Percentiles rank a stretch among this genome's conserved stretches.
These are phyloP conservation scores for Zalophus californianus DNA, from an alignment of 2,797 vertebrate genomes.

Conservation along the genomic window DNA sequence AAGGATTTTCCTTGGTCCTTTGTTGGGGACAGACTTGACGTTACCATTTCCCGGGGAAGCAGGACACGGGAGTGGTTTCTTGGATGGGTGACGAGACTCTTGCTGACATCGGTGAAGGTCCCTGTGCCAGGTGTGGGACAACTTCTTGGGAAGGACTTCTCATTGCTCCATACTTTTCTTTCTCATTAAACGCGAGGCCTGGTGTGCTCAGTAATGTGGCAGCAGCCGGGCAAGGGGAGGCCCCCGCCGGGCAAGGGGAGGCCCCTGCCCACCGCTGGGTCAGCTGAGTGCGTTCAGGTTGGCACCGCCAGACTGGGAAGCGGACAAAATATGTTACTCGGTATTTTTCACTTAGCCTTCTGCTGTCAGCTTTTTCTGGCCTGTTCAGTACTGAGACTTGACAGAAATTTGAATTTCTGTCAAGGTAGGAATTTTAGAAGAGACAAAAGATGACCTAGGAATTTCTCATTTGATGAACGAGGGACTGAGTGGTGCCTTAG, in stretches of 20 bases:
- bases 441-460: background rate
- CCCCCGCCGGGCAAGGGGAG: background rate
- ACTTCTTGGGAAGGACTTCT: background rate
- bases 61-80: background rate
- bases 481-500: background rate
- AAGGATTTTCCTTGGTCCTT: constrained; percentile 29
- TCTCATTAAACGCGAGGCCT: background rate
- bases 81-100: background rate
- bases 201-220: background rate
- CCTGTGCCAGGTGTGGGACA: background rate
- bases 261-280: background rate
- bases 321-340: background rate
- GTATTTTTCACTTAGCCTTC: background rate
- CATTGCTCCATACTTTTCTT: background rate
- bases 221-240: background rate
- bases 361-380: background rate
- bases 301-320: background rate
- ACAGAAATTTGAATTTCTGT: background rate
- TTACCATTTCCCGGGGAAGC: background rate
- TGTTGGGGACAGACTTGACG: background rate
- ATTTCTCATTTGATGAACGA: background rate
- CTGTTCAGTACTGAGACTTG: background rate
- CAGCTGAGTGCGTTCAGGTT: accelerated
- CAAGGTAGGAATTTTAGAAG: background rate
- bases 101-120: background rate